These are phyloP conservation scores for Lucifuga dentata DNA, from an alignment of 2,113 vertebrate genomes.

Conservation along the genomic window DNA sequence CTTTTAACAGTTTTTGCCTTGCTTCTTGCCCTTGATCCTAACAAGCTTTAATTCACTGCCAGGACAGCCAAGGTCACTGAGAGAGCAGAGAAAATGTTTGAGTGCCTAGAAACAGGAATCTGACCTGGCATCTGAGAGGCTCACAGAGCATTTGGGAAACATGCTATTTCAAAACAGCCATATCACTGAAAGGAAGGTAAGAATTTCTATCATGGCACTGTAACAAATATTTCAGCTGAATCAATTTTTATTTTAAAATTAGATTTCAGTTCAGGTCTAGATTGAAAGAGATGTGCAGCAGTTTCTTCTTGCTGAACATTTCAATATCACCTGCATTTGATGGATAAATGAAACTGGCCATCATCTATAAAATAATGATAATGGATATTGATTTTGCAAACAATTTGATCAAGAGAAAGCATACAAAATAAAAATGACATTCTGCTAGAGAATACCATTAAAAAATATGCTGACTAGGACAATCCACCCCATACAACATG, in stretches of 20 bases:
- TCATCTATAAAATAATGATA: too few species aligned
- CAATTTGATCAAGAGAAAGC: too few species aligned
- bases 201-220: constrained; percentile 8
- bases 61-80: constrained; percentile 55
- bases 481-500: constrained; percentile 13
- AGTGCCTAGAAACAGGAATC: constrained; percentile 13
- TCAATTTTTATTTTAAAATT: constrained; percentile 29
- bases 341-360: too few species aligned
- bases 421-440: neutral
- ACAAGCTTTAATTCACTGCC: constrained; percentile 57
- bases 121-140: constrained; percentile 7
- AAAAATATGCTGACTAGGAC: constrained; percentile 9
- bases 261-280: too few species aligned
- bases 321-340: too few species aligned
- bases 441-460: neutral
- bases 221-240: constrained; percentile 21
- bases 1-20: constrained; percentile 56
- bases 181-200: constrained; percentile 2
- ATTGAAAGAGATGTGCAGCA: too few species aligned
- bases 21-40: constrained; percentile 63
- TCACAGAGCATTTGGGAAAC: neutral
- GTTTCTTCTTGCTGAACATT: too few species aligned
- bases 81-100: constrained; percentile 29
- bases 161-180: constrained; percentile 24
- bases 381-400: too few species aligned